A percentile compares a stretch with the other conserved stretches of the same genome.
Conservation (phyloP, 2,888 invertebrate species). For the Megastigmus dorsalis region DNA sequence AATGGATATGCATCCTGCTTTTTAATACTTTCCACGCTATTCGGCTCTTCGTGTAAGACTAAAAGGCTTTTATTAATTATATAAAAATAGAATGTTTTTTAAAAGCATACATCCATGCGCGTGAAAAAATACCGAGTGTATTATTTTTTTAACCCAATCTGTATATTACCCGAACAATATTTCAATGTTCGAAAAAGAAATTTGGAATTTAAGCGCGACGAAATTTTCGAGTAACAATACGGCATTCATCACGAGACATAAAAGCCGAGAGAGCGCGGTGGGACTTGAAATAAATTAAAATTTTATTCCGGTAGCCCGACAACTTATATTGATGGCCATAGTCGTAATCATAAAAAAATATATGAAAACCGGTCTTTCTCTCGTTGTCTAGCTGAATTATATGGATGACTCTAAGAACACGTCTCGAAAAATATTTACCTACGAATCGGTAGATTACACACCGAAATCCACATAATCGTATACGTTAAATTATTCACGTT, state of each 20-base stretch:
- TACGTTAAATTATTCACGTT: not conserved
- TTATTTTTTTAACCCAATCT: too few species aligned
- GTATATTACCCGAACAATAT: not conserved
- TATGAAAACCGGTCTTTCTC: constrained; percentile 40
- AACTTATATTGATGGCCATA: constrained; percentile 33
- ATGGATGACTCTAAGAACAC: constrained; percentile 11
- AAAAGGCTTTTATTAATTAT: too few species aligned
- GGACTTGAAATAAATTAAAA: constrained; percentile 37
- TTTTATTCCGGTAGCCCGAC: constrained; percentile 51
- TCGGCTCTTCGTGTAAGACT: too few species aligned
- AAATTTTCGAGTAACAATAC: constrained; percentile 18
- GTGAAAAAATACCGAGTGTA: too few species aligned
- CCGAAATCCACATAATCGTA: not conserved
- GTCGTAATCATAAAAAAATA: constrained; percentile 39
- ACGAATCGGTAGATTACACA: not conserved
- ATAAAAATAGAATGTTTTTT: too few species aligned
- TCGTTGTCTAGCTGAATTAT: constrained; percentile 22
- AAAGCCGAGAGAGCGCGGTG: not conserved
- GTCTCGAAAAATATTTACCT: constrained; percentile 31
- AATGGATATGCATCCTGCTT: too few species aligned
- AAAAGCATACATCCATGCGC: too few species aligned
- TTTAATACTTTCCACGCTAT: too few species aligned
- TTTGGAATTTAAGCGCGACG: constrained; percentile 11
- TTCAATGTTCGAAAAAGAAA: not conserved
- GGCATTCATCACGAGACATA: constrained; percentile 17